These are phyloP conservation scores for Tridacna gigas DNA, from an alignment of 2,888 invertebrate species.

Conservation along the genomic window DNA sequence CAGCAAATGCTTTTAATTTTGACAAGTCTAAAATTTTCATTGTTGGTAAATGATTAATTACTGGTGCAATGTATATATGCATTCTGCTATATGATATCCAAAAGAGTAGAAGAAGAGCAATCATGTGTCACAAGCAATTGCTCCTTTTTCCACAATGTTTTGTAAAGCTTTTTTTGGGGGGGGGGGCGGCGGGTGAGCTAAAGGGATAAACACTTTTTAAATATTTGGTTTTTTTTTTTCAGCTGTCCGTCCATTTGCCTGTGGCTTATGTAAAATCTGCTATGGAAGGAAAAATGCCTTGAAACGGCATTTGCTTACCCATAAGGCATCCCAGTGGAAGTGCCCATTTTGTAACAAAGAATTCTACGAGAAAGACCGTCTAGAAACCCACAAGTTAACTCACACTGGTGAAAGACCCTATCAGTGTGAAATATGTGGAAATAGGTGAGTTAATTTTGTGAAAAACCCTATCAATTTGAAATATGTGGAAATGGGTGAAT, in stretches of 20 bases:
- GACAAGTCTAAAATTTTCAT: too few species aligned
- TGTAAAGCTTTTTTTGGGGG: too few species aligned
- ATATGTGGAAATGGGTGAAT: conserved; percentile 41
- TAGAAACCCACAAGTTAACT: conserved; percentile 23
- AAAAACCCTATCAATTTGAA: conserved; percentile 45
- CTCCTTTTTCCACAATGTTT: too few species aligned
- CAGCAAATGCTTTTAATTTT: too few species aligned
- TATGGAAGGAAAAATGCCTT: conserved; percentile 34
- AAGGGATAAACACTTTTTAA: not conserved
- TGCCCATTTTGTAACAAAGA: conserved; percentile 35
- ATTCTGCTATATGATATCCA: too few species aligned
- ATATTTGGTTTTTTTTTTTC: conserved; percentile 17
- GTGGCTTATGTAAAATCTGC: conserved; percentile 50
- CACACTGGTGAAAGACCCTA: conserved; percentile 37
- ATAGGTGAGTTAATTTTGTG: conserved; percentile 27
- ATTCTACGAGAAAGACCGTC: conserved; percentile 16
- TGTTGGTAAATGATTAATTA: too few species aligned
- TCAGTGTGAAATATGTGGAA: conserved; percentile 47
- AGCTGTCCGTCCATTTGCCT: conserved; percentile 44
- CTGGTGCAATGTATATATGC: too few species aligned
- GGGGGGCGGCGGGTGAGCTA: not conserved
- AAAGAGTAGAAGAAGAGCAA: too few species aligned
- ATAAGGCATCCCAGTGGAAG: not conserved
- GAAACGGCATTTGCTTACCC: conserved; percentile 28
- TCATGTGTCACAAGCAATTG: too few species aligned